Evolutionary conservation across 1,140 invertebrate genomes (phyloP).

Genomic region (Oscheius sp.): DNA sequence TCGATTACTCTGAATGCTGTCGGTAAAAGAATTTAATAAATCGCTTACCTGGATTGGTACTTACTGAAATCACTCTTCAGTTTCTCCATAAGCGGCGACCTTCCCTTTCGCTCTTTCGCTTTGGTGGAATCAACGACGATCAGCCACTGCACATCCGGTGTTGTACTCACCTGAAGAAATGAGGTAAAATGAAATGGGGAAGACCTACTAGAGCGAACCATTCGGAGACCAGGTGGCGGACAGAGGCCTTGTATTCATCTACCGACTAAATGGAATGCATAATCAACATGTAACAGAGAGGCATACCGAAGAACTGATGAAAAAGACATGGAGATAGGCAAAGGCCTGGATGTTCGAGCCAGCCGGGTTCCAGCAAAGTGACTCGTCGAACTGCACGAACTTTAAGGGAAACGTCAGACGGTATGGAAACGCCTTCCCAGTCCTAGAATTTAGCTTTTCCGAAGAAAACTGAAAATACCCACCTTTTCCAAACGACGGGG

Average conservation of each 20-base stretch:
- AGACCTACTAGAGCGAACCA: conserved; percentile 46
- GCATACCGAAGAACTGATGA: conserved; percentile 43
- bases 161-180: conserved; percentile 11
- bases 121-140: conserved; percentile 53
- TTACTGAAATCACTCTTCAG: conserved; percentile 52
- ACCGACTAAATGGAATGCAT: conserved; percentile 37
- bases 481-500: conserved; percentile 34
- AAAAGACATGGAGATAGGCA: conserved; percentile 56
- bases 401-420: conserved; percentile 36
- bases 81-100: conserved; percentile 46
- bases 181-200: not conserved
- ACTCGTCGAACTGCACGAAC: conserved; percentile 45
- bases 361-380: conserved; percentile 15
- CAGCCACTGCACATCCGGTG: conserved; percentile 47
- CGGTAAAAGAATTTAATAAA: not conserved
- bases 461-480: not conserved
- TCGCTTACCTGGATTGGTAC: conserved; percentile 37
- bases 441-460: not conserved
- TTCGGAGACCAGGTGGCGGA: conserved; percentile 50
- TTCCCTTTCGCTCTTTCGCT: conserved; percentile 52
- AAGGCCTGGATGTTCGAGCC: conserved; percentile 26
- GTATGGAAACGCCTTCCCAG: conserved; percentile 23
- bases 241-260: conserved; percentile 51
- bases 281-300: conserved; percentile 6
- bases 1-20: conserved; percentile 14